A percentile compares a stretch with the other conserved stretches of the same genome.
Conservation (phyloP, 2,797 vertebrate species). For the Fistularia commersonii region DNA sequence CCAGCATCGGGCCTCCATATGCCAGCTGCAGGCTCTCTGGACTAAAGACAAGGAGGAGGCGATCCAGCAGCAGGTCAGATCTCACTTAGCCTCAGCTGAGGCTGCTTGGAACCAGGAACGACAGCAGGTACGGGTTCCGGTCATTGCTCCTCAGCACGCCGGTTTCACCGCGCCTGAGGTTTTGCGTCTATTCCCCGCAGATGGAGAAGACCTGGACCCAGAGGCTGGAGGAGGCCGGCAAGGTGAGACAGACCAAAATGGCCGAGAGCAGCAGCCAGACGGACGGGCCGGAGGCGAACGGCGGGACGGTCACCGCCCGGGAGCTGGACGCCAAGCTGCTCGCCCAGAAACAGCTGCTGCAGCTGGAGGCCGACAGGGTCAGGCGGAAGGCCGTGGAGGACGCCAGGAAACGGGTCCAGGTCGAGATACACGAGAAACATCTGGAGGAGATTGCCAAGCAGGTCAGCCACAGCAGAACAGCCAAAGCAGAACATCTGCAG, state of each 20-base stretch:
- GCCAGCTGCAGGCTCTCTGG: conserved; percentile 74
- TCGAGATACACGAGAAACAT: conserved; percentile 76
- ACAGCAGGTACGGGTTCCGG: conserved; percentile 65
- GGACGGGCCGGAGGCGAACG: conserved; percentile 43
- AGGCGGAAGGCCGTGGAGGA: conserved; percentile 65
- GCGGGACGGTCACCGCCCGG: conserved; percentile 38
- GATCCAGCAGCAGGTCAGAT: conserved; percentile 66
- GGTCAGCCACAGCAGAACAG: conserved; percentile 43
- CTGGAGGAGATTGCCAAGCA: conserved; percentile 74
- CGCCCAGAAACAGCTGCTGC: conserved; percentile 68
- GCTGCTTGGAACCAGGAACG: conserved; percentile 74
- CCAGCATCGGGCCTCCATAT: conserved; percentile 67
- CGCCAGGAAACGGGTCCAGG: conserved; percentile 67
- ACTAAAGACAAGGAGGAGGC: conserved; percentile 73
- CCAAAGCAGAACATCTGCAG: no score
- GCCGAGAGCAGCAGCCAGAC: conserved; percentile 76
- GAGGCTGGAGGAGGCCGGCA: conserved; percentile 71
- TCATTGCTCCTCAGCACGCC: no score
- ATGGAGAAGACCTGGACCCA: conserved; percentile 78
- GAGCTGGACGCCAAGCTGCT: conserved; percentile 62
- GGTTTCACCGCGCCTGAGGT: neutral
- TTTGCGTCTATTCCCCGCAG: conserved; percentile 50
- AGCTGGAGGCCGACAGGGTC: conserved; percentile 68
- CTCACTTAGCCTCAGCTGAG: conserved; percentile 67
- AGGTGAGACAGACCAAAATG: conserved; percentile 37